Evolutionary conservation across 2,797 vertebrate species (phyloP), one percentile per base, ranked within the genome.

Genomic region (Hephaestus fuliginosus): DNA sequence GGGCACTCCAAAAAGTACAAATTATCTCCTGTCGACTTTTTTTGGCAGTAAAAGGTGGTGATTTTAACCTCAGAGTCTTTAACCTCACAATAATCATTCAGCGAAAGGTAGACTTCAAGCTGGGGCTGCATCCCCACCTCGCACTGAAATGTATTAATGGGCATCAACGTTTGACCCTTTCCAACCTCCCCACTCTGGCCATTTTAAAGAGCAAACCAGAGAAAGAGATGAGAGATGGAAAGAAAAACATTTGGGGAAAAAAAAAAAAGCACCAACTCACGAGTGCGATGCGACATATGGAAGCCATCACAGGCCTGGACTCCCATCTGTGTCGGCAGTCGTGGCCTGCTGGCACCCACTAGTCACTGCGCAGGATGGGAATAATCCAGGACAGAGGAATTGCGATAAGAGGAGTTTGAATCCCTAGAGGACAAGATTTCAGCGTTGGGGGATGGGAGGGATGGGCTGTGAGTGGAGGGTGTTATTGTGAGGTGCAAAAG

Each of bases 271-370:
- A 69, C 22, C 30, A 20, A 74, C 78, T 88, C 85, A 75, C 76
- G 81, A 81, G 88, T 90, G 73, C 65, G 13, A 88, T 80, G 91
- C 84, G 91, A 94, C 95, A 96, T 96, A 95, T 96, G 95, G 94
- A 96, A 95, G 90, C 86, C 86, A 95, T 95, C 93, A 94, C 86
- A 81, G 80, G 89, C 87, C 86, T 83, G 83, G 74, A 91, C 92
- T 93, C 91, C 93, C 93, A 95, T 96, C 94, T 95, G 93, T 88
- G 93, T 85, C 82, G 48, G 85, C 88, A 85, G 92, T 91, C 90
- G 60, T 82, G 91, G 91, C 90, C 89, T 89, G 91, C 92, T 92
- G 94, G 93, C 93, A 95, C 91, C 90, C 89, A 84, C 84, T 60
- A 91, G 90, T 91, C 91, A 89, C 88, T 83, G 86, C 46, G 43